Percentiles rank a stretch among this genome's conserved stretches.
These are phyloP conservation scores for Sclerurus mexicanus DNA, from an alignment of 2,113 vertebrate genomes.

Conservation along the genomic window DNA sequence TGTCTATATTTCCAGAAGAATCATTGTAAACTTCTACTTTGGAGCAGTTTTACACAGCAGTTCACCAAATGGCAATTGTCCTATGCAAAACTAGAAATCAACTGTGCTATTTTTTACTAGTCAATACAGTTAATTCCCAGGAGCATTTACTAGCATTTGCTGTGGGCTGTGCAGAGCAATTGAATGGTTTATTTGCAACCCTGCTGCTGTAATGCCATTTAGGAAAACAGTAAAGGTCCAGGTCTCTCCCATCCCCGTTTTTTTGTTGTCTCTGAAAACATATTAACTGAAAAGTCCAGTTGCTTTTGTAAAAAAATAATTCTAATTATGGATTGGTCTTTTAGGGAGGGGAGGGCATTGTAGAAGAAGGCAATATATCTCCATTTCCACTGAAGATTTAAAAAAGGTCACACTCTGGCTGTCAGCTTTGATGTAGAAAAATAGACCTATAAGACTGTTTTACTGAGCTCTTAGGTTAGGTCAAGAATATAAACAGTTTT, in stretches of 20 bases:
- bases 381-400: neutral
- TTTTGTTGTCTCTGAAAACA: neutral
- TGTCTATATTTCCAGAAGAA: neutral
- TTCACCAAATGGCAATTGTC: constrained; percentile 8
- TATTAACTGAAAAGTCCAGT: neutral
- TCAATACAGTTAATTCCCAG: neutral
- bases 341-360: neutral
- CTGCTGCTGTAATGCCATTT: neutral
- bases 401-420: neutral
- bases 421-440: neutral
- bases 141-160: constrained; percentile 9
- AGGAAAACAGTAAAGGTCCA: neutral
- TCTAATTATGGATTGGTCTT: neutral
- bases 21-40: constrained; percentile 21
- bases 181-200: neutral
- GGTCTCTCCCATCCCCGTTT: neutral
- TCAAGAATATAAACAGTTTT: too few relatives aligned
- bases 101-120: neutral
- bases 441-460: neutral
- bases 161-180: neutral
- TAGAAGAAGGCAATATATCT: neutral
- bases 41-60: constrained; percentile 11
- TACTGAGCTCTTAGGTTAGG: too few relatives aligned
- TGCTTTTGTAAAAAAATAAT: neutral
- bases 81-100: constrained; percentile 10